Base-by-base conservation (phyloP, 23 tunicate genomes). In the Trididemnum miniatum region DNA sequence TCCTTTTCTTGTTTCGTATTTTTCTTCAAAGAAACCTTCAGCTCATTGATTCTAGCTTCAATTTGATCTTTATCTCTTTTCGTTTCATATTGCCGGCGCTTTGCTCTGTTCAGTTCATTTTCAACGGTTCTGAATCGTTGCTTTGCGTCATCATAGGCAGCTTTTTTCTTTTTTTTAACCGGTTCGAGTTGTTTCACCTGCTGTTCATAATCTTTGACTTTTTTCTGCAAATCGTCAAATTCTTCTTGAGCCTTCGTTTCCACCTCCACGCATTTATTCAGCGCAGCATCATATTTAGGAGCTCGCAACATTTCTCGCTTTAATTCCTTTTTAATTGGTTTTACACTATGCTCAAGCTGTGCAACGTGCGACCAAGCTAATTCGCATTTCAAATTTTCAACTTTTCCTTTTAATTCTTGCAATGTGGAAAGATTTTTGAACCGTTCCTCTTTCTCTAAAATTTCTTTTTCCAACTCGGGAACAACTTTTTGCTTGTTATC, bases 301-400 rank as follows among this genome's bases (percentile, higher is more conserved):
- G 83, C 65, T 0, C 91, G 84, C 33, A 65, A 32, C 27, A 82
- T 89, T 80, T 88, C 98, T 54, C 79, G 80, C 65, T 80, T 88
- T n/a, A 88, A 37, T 26, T 88, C 86, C 35, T 78, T 65, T 69
- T 88, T 84, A 0, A 65, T 1, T 69, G 92, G 93, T 60, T 84
- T 88, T 33, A 80, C 24, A 1, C 52, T 34, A 59, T 87, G 84
- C 34, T 93, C 98, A 59, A 88, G 38, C 51, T 88, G 87, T 28
- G 85, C 82, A 5, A 93, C 98, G 74, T 93, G 89, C 20, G 98
- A 80, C 98, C 98, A 93, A 15, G 98, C 98, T 34, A 88, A 78
- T 37, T 93, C 93, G 25, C 80, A 37, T 80, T 88, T 88, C 37
- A 84, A 59, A 25, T 28, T 62, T 7, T 84, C 89, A 0, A 88